Conservation (phyloP, 2,113 vertebrate species). For the Chloroceryle aenea region DNA sequence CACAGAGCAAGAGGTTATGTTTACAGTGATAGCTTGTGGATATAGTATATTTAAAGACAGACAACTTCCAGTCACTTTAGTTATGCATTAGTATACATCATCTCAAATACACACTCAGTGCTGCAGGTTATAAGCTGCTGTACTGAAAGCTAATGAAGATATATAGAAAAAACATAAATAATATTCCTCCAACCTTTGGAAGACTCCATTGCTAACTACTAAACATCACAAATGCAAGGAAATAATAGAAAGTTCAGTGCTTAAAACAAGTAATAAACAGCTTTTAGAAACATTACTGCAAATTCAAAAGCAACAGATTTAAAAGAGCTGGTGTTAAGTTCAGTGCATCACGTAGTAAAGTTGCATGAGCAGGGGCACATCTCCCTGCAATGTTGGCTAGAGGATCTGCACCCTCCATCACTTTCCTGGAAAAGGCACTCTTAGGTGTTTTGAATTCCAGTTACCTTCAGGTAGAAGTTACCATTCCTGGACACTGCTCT, state of each 20-base stretch:
- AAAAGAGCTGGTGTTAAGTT: neutral
- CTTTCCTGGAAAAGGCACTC: neutral
- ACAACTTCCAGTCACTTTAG: neutral
- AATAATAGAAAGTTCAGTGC: neutral
- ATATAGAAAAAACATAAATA: neutral
- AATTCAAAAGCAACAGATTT: neutral
- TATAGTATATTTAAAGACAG: neutral
- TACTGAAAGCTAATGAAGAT: neutral
- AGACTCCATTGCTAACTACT: neutral
- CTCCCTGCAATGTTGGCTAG: neutral
- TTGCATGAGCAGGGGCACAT: neutral
- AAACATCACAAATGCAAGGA: neutral
- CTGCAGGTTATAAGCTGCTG: neutral
- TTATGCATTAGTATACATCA: neutral
- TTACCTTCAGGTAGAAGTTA: neutral
- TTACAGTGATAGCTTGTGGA: neutral
- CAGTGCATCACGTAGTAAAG: neutral
- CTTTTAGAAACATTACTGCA: neutral
- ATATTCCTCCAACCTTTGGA: neutral
- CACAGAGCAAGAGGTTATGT: neutral
- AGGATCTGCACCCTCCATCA: neutral
- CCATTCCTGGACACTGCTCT: neutral
- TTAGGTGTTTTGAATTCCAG: neutral
- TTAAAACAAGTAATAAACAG: neutral
- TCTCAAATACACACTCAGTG: neutral